Percentiles rank a stretch among this genome's conserved stretches.
Conservation (phyloP, 1,140 invertebrate genomes). For the Vanessa atalanta region DNA sequence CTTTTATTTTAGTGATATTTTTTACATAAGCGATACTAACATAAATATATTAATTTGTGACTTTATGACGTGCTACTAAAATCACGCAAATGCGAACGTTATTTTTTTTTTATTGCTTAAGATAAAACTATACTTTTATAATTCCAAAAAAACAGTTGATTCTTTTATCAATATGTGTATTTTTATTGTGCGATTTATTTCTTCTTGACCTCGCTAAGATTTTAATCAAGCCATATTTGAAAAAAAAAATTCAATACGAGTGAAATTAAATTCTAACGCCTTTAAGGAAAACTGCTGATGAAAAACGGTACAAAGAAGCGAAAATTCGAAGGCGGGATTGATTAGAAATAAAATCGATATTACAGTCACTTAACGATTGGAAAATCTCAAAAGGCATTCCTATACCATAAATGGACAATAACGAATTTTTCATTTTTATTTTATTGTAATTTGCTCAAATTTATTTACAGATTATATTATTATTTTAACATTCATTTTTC, state of each 20-base stretch:
- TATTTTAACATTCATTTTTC: no score
- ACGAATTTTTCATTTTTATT: no score
- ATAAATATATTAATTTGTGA: background rate
- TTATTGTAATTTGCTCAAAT: no score
- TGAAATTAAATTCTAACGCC: background rate
- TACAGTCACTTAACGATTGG: background rate
- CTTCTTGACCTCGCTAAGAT: background rate
- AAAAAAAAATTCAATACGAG: background rate
- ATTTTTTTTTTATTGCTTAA: background rate
- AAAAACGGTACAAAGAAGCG: background rate
- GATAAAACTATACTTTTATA: no score
- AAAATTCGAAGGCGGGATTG: background rate
- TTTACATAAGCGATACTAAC: background rate
- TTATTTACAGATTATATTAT: no score
- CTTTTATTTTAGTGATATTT: background rate
- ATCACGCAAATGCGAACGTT: conserved; percentile 6
- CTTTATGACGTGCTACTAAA: background rate
- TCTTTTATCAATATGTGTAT: no score
- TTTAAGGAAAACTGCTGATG: background rate
- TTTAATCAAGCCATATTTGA: background rate
- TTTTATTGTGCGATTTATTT: no score
- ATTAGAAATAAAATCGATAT: conserved; percentile 11
- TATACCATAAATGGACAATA: no score
- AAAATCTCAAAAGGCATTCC: background rate
- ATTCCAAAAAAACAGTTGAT: no score